Evolutionary conservation across 2,888 invertebrate genomes (phyloP).

Genomic region (Pseudococcus viburni): DNA sequence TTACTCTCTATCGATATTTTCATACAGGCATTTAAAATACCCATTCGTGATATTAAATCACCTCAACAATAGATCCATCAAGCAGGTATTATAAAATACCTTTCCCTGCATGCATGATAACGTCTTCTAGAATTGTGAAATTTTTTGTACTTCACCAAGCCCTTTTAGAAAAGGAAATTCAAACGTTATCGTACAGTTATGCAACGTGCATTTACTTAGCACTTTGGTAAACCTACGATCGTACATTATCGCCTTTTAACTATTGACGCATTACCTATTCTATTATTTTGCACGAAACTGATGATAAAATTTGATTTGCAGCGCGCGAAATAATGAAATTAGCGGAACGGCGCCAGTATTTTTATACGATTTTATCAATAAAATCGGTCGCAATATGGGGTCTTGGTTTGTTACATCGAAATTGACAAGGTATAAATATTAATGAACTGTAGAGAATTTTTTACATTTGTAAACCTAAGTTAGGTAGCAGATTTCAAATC

Average conservation of each 20-base stretch:
- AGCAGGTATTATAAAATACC: too few species aligned
- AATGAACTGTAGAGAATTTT: conserved; percentile 14
- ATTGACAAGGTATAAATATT: conserved; percentile 61
- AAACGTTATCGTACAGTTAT: not conserved
- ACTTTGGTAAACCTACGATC: not conserved
- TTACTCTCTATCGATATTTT: too few species aligned
- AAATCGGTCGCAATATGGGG: conserved; percentile 62
- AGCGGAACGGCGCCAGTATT: conserved; percentile 60
- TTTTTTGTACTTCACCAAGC: too few species aligned
- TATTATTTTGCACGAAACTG: conserved; percentile 14
- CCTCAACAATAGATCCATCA: too few species aligned
- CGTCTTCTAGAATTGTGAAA: too few species aligned
- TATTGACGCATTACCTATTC: conserved; percentile 16
- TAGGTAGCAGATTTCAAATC: not conserved
- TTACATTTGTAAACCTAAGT: not conserved
- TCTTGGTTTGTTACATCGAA: conserved; percentile 65
- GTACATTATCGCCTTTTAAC: conserved; percentile 22
- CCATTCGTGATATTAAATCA: too few species aligned
- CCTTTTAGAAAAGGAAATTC: not conserved
- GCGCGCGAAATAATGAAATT: conserved; percentile 59
- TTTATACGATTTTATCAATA: conserved; percentile 62
- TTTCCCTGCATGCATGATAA: too few species aligned
- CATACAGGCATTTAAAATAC: too few species aligned
- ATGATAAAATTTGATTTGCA: conserved; percentile 47
- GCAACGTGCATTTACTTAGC: not conserved